Evolutionary conservation across 2,888 invertebrate genomes (phyloP), one percentile per base, ranked within the genome.

Genomic region (Oligia latruncula): DNA sequence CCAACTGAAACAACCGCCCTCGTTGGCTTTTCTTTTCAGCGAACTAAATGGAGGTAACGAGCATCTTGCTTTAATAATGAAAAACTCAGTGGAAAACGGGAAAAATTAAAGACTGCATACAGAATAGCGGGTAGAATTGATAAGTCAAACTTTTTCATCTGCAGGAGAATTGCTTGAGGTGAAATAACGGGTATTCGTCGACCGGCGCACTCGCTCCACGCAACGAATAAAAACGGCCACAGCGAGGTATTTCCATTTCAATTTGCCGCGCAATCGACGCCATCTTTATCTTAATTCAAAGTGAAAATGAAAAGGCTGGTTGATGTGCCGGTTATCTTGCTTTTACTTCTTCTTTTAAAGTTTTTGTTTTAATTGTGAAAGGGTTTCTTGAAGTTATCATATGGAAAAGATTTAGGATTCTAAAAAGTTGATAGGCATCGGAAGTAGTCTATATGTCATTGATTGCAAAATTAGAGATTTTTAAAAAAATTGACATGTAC

Each of bases 31-130:
- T 90, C 90, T 93, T 93, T 93, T 93, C 89, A 87, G 85, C 87
- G 87, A 91, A 91, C 91, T 93, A 93, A 95, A 94, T 93, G 92
- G 89, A 93, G 91, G 93, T 94, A 95, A 95, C 94, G 94, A 95
- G 94, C 93, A 92, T 93, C 94, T 95, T 93, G 93, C 92, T 88
- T 92, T 92, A 91, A 93, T 94, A 95, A 95, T 93, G 68, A 92
- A 92, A 93, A 94, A 92, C 90, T 90, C 79, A 78, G 86, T 85
- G 71, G 40, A 70, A 87, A 84, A 78, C 49, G 80, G 88, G 17
- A 90, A 83, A 91, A 91, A 90, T 90, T 90, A 88, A 92, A 91
- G 88, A 87, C 87, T 92, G 92, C 91, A 92, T 90, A 90, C 91
- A 91, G 88, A 94, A 93, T 92, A 90, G 92, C 89, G 85, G 90